Evolutionary conservation across 2,113 vertebrate genomes (phyloP).

Genomic region (Larimichthys crocea): DNA sequence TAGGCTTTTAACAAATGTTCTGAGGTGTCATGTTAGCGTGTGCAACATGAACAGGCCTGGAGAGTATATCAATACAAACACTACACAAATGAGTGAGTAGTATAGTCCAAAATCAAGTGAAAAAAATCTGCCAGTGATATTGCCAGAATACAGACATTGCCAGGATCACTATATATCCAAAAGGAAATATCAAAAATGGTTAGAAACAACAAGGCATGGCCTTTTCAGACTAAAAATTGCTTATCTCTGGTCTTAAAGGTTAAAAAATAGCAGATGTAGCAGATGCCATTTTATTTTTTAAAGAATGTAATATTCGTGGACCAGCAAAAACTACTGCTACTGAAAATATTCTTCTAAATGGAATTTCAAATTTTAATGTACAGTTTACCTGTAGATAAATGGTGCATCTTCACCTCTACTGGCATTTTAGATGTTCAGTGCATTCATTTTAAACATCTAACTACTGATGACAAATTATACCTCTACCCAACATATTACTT

Average conservation of each 20-base stretch:
- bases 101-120: too few species aligned
- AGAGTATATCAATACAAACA: not conserved
- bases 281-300: too few species aligned
- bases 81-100: not conserved
- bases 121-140: not conserved
- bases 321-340: too few species aligned
- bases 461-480: not conserved
- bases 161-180: too few species aligned
- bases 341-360: too few species aligned
- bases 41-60: not conserved
- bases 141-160: too few species aligned
- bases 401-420: not conserved
- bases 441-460: not conserved
- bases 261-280: too few species aligned
- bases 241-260: not conserved
- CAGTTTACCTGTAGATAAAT: not conserved
- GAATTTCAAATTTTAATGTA: not conserved
- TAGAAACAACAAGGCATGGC: not conserved
- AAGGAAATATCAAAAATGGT: too few species aligned
- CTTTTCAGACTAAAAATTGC: not conserved
- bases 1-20: not conserved
- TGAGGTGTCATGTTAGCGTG: not conserved
- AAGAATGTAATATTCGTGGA: too few species aligned
- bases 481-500: not conserved
- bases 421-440: not conserved